Conservation (phyloP, 1,140 invertebrate species). For the Cydia pomonella region DNA sequence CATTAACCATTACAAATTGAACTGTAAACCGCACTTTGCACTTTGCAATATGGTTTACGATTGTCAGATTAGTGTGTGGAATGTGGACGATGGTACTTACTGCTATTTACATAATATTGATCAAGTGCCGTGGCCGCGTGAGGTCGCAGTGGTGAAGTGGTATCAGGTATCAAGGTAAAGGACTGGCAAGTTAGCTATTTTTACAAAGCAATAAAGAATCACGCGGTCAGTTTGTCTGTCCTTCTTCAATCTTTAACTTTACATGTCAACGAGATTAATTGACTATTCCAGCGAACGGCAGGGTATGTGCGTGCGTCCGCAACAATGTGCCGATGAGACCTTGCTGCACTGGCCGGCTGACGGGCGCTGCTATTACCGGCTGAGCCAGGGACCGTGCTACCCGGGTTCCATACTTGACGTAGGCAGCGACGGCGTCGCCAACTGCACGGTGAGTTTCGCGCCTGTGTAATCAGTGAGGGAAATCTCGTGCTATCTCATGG, state of each 20-base stretch:
- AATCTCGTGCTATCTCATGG: not conserved
- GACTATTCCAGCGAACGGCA: slow-evolving; percentile 78
- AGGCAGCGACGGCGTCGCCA: slow-evolving; percentile 82
- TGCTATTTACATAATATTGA: not conserved
- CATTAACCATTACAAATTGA: no score
- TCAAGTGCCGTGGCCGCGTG: not conserved
- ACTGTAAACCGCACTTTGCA: no score
- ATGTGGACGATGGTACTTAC: no score
- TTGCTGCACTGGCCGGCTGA: slow-evolving; percentile 87
- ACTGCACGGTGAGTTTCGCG: slow-evolving; percentile 78
- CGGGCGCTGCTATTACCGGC: slow-evolving; percentile 85
- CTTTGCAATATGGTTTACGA: no score
- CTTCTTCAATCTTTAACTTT: no score
- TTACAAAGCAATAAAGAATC: not conserved
- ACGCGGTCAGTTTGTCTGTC: not conserved
- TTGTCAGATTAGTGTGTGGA: not conserved
- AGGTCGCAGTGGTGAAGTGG: not conserved
- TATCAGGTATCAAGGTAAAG: not conserved
- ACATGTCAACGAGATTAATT: not conserved
- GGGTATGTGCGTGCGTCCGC: slow-evolving; percentile 85
- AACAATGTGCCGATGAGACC: slow-evolving; percentile 81
- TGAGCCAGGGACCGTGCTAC: slow-evolving; percentile 87
- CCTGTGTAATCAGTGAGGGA: not conserved
- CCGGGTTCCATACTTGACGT: slow-evolving; percentile 84
- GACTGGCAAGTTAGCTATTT: not conserved